phyloP scores from a whole-genome alignment of 2,888 invertebrate species.

The Limenitis arthemis region DNA sequence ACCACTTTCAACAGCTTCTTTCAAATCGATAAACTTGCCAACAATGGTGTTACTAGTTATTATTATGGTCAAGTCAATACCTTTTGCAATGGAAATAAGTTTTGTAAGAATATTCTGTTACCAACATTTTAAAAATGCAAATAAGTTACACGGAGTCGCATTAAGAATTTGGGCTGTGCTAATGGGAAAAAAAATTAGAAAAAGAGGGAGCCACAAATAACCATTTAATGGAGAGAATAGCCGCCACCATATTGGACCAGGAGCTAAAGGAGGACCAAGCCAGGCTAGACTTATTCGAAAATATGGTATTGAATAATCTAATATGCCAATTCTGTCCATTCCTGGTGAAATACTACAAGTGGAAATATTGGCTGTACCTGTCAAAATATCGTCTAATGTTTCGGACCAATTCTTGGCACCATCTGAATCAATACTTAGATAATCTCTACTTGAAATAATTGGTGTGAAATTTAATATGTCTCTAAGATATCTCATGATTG shows the following conservation, averaged over 20 bases:
- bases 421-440: constrained; percentile 47
- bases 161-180: constrained; percentile 50
- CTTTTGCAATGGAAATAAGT: constrained; percentile 37
- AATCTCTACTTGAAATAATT: constrained; percentile 41
- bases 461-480: constrained; percentile 51
- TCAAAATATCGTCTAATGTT: constrained; percentile 47
- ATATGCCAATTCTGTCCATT: constrained; percentile 38
- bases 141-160: constrained; percentile 37
- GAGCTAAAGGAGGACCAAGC: constrained; percentile 45
- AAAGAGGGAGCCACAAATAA: constrained; percentile 45
- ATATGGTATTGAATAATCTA: constrained; percentile 49
- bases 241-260: constrained; percentile 46
- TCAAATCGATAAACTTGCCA: constrained; percentile 42
- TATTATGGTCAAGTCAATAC: constrained; percentile 40
- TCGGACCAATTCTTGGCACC: constrained; percentile 48
- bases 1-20: constrained; percentile 41
- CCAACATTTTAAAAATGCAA: constrained; percentile 38
- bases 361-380: constrained; percentile 46
- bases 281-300: constrained; percentile 47
- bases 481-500: constrained; percentile 39
- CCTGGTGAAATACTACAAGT: constrained; percentile 47
- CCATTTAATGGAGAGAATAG: constrained; percentile 48
- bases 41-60: constrained; percentile 37
- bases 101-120: constrained; percentile 36
- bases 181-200: constrained; percentile 43